Evolutionary conservation across 2,797 vertebrate genomes (phyloP), one percentile per base, ranked within the genome.

Genomic region (Danio albolineatus): DNA sequence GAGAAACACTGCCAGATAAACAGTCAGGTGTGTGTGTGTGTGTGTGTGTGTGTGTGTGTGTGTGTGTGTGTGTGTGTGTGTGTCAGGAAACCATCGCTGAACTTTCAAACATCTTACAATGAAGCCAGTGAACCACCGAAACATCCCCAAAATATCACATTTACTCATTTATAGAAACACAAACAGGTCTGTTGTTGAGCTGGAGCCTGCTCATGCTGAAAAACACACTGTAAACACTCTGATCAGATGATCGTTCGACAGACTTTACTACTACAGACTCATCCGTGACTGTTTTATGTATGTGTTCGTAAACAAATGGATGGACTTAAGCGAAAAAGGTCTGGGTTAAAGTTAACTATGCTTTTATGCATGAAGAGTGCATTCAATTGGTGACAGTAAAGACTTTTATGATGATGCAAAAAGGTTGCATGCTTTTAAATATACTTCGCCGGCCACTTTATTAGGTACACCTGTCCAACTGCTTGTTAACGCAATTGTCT

Each of bases 181-280:
- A 90, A 91, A 38, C 48, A 53, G 53, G n/a, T 0, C 38, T 69
- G 48, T 53, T 53, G 17, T 53, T 53, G 7, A 64, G 1, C 61
- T 8, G 8, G 0, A 19, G 36, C n/a, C n/a, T 17, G 8, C 39
- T 41, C 44, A 51, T 62, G 12, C 10, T 9, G 17, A 39, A 4
- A 49, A 69, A 69, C 43, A 67, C 21, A 69, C 21, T 1, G 28
- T n/a, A 4, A 2, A 48, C 28, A n/a, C 13, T 10, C 17, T 56
- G 9, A 10, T 19, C 53, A 10, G 16, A 12, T 6, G 54, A 54
- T 19, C 17, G 1, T 28, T 28, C 28, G 28, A 28, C 28, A 28
- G 1, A 28, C 28, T 28, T 28, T 1, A 28, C 28, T 28, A 28
- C 28, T 28, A 28, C 28, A 28, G 28, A 28, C 28, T n/a, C n/a